phyloP scores from a whole-genome alignment of 2,113 vertebrate genomes.

The Vireo altiloquus region DNA sequence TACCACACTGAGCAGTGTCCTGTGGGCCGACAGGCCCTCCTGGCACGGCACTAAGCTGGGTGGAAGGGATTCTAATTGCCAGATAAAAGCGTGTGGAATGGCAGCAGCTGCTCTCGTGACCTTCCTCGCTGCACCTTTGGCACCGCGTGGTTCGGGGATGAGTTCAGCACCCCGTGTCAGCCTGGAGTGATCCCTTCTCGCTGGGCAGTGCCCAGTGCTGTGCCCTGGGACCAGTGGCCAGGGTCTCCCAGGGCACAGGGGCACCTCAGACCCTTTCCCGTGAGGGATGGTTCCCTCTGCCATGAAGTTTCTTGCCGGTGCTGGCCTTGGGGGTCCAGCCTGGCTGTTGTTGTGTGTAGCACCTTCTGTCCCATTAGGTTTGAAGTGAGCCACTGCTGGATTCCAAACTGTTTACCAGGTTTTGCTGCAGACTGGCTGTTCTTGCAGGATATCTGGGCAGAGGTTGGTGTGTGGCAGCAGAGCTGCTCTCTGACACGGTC shows the following conservation, averaged over 20 bases:
- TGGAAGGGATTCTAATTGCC: not conserved
- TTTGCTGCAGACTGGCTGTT: not conserved
- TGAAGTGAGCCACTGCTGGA: not conserved
- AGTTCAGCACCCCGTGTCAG: not conserved
- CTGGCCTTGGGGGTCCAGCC: not conserved
- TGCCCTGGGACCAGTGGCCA: not conserved
- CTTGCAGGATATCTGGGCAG: accelerated
- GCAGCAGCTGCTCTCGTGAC: not conserved
- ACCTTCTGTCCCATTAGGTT: accelerated
- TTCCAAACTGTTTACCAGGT: accelerated
- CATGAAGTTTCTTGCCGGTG: accelerated
- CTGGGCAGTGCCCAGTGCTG: accelerated
- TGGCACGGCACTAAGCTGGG: accelerated
- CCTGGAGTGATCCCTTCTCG: not conserved
- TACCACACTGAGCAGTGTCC: accelerated
- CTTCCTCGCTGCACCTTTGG: not conserved
- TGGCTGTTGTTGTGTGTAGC: accelerated
- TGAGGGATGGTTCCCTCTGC: not conserved
- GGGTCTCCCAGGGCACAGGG: not conserved
- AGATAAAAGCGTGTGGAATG: not conserved
- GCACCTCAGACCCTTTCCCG: accelerated
- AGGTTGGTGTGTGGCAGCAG: not conserved
- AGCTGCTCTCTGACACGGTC: not conserved
- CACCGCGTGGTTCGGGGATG: not conserved
- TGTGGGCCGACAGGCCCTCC: not conserved